phyloP scores from a whole-genome alignment of 2,888 invertebrate genomes.

The Labia minor region DNA sequence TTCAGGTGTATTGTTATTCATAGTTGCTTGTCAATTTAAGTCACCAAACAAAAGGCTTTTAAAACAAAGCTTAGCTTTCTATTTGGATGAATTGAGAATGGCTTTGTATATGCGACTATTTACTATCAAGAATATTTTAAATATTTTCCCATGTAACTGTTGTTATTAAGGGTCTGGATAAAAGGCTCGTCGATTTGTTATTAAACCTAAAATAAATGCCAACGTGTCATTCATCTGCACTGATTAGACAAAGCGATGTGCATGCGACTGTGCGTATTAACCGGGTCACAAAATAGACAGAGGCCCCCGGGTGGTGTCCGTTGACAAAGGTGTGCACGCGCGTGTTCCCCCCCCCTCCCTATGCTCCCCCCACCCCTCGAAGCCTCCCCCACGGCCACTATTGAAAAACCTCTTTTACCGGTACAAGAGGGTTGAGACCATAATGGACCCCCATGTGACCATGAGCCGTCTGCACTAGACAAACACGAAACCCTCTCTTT shows the following conservation, averaged over 20 bases:
- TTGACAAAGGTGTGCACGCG: conserved; percentile 13
- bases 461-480: neutral
- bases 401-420: neutral
- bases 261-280: neutral
- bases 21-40: too few relatives aligned
- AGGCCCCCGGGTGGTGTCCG: neutral
- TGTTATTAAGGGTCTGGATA: neutral
- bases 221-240: neutral
- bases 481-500: neutral
- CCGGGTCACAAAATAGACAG: neutral
- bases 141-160: too few relatives aligned
- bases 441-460: conserved; percentile 4
- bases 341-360: neutral
- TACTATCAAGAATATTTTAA: too few relatives aligned
- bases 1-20: too few relatives aligned
- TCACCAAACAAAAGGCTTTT: too few relatives aligned
- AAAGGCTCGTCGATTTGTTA: neutral
- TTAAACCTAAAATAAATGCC: neutral
- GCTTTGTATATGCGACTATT: too few relatives aligned
- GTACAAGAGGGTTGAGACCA: neutral
- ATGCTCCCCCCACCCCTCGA: too few relatives aligned
- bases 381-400: too few relatives aligned
- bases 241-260: conserved; percentile 2
- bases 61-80: too few relatives aligned
- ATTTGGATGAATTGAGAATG: too few relatives aligned